Conservation (phyloP, 1,140 invertebrate genomes). For the Campoletis sonorensis region DNA sequence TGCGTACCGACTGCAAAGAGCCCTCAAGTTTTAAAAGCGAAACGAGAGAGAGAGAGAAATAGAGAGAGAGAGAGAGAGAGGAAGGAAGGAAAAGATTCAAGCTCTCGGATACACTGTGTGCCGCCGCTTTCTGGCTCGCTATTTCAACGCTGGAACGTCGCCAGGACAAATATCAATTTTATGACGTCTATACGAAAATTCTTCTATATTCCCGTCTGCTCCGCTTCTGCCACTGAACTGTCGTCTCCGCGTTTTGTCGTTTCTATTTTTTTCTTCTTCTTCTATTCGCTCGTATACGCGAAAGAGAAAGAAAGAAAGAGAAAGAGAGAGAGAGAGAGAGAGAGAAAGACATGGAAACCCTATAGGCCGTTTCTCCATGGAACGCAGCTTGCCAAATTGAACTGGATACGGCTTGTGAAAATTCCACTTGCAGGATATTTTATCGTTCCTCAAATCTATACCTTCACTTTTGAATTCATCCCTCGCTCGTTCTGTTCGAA, state of each 20-base stretch:
- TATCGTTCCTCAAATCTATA: constrained; percentile 19
- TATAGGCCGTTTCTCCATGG: neutral
- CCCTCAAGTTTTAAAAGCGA: constrained; percentile 3
- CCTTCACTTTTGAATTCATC: neutral
- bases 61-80: neutral
- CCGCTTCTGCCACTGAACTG: constrained; percentile 35
- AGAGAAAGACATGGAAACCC: neutral
- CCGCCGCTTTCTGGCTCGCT: constrained; percentile 53
- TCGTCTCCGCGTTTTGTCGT: constrained; percentile 43
- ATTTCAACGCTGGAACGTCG: constrained; percentile 56
- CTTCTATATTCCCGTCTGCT: constrained; percentile 41
- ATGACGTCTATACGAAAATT: constrained; percentile 55
- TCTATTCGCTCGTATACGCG: neutral
- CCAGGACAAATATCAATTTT: constrained; percentile 68
- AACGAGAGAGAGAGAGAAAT: constrained; percentile 30
- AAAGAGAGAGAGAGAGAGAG: neutral
- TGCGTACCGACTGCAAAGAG: constrained; percentile 50
- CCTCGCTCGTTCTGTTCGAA: neutral
- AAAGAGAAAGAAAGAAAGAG: too few relatives aligned
- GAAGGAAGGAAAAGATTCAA: constrained; percentile 33
- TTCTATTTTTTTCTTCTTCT: neutral
- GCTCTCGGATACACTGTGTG: neutral
- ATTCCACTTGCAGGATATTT: constrained; percentile 27
- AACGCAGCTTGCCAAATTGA: constrained; percentile 42
- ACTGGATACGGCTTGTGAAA: constrained; percentile 30